These are phyloP conservation scores for Autographa gamma DNA, from an alignment of 2,888 invertebrate genomes.

Conservation along the genomic window DNA sequence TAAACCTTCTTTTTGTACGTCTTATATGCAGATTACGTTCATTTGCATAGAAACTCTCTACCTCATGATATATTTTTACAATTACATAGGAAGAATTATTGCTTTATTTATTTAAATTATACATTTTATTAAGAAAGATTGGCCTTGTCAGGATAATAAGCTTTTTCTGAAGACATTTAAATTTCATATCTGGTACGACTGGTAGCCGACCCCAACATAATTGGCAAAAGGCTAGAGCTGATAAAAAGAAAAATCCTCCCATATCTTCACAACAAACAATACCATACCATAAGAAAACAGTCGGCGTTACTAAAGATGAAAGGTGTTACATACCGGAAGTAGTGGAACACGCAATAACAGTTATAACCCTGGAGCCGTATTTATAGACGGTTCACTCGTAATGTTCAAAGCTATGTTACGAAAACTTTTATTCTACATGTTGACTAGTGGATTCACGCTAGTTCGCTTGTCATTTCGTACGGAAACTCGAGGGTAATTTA, in stretches of 20 bases:
- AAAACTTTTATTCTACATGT: background rate
- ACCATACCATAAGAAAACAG: background rate
- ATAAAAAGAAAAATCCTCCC: background rate
- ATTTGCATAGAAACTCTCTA: too few relatives aligned
- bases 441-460: background rate
- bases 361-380: slow-evolving; percentile 5
- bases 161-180: too few relatives aligned
- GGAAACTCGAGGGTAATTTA: too few relatives aligned
- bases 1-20: background rate
- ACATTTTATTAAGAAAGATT: too few relatives aligned
- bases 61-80: too few relatives aligned
- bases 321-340: background rate
- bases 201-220: too few relatives aligned
- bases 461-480: background rate
- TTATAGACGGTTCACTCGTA: background rate
- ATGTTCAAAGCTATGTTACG: background rate
- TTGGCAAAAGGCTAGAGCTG: too few relatives aligned
- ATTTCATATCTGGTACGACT: too few relatives aligned
- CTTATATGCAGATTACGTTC: too few relatives aligned
- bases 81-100: too few relatives aligned
- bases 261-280: background rate
- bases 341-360: background rate
- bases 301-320: background rate
- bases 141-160: too few relatives aligned
- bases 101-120: too few relatives aligned